These are phyloP conservation scores for Montipora capricornis DNA, from an alignment of 64 coral and sea anemone genomes.

Conservation along the genomic window DNA sequence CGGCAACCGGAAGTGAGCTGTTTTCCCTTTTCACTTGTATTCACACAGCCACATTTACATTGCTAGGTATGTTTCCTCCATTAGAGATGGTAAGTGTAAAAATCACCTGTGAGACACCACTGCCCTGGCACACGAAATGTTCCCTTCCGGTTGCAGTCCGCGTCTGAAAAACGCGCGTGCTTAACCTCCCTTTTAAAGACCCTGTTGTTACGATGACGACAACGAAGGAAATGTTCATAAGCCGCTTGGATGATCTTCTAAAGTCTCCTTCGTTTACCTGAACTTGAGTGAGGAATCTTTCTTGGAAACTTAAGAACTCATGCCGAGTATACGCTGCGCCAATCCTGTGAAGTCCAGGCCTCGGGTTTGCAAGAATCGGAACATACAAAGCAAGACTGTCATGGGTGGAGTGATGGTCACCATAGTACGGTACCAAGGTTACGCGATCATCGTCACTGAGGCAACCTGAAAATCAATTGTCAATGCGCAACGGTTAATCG, in stretches of 20 bases:
- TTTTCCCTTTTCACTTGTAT: too few species aligned
- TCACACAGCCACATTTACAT: too few species aligned
- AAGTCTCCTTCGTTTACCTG: constrained; percentile 25
- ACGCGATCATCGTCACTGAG: constrained; percentile 84
- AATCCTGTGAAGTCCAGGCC: constrained; percentile 40
- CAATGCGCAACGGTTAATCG: neutral
- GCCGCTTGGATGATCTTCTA: neutral
- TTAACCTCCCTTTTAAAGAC: too few species aligned
- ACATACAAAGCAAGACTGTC: constrained; percentile 83
- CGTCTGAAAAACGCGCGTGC: too few species aligned
- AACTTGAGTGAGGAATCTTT: constrained; percentile 83
- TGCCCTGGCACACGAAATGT: too few species aligned
- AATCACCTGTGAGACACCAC: too few species aligned
- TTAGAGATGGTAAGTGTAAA: too few species aligned
- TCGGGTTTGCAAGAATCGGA: constrained; percentile 71
- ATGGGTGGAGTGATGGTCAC: constrained; percentile 83
- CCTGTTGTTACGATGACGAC: too few species aligned
- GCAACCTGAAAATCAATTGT: constrained; percentile 24
- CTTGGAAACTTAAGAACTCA: constrained; percentile 72
- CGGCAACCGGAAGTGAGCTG: too few species aligned
- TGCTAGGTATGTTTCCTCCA: too few species aligned
- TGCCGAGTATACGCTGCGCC: constrained; percentile 66
- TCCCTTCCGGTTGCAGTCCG: too few species aligned
- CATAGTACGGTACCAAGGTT: constrained; percentile 89
- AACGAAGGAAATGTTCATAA: neutral